Percentiles rank a stretch among this genome's conserved stretches.
phyloP scores from a whole-genome alignment of 2,888 invertebrate genomes.

The Mechanitis mazaeus region DNA sequence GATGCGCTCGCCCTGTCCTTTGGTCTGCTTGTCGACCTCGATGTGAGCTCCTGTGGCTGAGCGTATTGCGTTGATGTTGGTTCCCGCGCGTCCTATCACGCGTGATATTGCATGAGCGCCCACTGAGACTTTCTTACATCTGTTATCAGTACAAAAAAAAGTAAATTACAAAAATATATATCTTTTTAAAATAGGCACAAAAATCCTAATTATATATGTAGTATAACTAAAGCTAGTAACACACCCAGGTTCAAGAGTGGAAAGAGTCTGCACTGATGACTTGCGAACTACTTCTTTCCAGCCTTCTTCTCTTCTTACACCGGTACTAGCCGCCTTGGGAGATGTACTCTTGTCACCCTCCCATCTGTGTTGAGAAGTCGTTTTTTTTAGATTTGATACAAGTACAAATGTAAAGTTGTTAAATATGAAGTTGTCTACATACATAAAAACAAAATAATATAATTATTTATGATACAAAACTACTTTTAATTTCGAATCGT shows the following conservation, averaged over 20 bases:
- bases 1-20: slow-evolving; percentile 94
- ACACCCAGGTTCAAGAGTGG: slow-evolving; percentile 69
- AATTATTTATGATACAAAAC: no score
- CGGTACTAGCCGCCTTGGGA: slow-evolving; percentile 77
- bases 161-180: neutral
- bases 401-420: no score
- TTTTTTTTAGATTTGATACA: neutral
- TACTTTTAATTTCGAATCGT: no score
- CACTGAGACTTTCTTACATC: slow-evolving; percentile 94
- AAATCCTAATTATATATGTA: neutral
- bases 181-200: neutral
- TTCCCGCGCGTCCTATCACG: slow-evolving; percentile 97
- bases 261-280: slow-evolving; percentile 79
- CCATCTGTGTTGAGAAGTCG: slow-evolving; percentile 46
- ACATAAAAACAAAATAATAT: no score
- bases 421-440: no score
- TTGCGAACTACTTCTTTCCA: slow-evolving; percentile 98
- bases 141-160: slow-evolving; percentile 34
- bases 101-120: slow-evolving; percentile 96
- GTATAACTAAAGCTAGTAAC: slow-evolving; percentile 17
- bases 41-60: slow-evolving; percentile 98
- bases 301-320: slow-evolving; percentile 89
- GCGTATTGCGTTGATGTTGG: slow-evolving; percentile 98
- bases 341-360: slow-evolving; percentile 77
- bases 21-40: slow-evolving; percentile 98